phyloP scores from a whole-genome alignment of 2,797 vertebrate genomes.

The Tarsius wallacei region DNA sequence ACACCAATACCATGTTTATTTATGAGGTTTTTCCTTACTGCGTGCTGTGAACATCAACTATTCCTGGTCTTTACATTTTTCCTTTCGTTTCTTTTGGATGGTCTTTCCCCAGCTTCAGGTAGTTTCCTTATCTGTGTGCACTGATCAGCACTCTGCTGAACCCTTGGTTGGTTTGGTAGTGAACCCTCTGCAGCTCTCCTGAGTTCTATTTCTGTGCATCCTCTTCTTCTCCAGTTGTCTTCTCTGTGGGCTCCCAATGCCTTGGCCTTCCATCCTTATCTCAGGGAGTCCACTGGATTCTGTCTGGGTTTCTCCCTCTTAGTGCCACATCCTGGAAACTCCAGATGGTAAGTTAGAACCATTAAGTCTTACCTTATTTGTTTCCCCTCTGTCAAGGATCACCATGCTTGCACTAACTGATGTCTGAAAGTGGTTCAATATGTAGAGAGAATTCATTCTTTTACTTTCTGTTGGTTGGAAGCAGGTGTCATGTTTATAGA shows the following conservation, averaged over 20 bases:
- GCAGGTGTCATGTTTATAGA: neutral
- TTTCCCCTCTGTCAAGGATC: neutral
- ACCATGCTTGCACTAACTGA: neutral
- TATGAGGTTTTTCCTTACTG: neutral
- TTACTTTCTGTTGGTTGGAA: neutral
- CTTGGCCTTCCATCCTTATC: neutral
- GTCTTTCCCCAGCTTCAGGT: neutral
- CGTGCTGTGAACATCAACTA: neutral
- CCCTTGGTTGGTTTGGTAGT: too few species aligned
- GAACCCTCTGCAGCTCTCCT: neutral
- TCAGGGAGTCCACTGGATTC: neutral
- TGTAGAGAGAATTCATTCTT: neutral
- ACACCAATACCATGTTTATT: neutral
- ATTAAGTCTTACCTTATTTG: neutral
- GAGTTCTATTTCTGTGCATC: neutral
- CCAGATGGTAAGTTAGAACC: too few species aligned
- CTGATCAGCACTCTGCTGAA: neutral
- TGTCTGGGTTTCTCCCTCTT: neutral
- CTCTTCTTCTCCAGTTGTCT: neutral
- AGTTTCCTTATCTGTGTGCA: neutral
- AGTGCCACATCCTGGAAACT: neutral
- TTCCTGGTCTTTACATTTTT: neutral
- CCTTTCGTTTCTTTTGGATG: neutral
- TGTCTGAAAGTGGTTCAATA: neutral
- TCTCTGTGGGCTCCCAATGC: neutral